Conservation (phyloP, 2,888 invertebrate species). For the Fragum fragum region DNA sequence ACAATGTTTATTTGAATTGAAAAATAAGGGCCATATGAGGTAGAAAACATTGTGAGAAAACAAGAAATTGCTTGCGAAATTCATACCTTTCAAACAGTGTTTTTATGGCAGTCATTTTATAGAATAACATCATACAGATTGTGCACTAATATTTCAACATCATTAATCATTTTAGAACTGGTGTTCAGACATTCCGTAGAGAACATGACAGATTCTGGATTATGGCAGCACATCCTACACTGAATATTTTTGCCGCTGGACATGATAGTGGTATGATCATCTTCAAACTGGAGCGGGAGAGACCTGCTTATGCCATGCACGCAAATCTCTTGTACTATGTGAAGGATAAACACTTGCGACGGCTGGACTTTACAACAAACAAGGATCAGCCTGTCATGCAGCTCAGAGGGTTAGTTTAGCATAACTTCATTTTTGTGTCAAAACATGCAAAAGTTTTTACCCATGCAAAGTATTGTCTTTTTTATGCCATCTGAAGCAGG, state of each 20-base stretch:
- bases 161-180: slow-evolving; percentile 83
- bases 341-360: slow-evolving; percentile 96
- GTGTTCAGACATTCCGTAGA: slow-evolving; percentile 89
- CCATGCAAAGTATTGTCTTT: too few relatives aligned
- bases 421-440: too few relatives aligned
- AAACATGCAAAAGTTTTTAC: too few relatives aligned
- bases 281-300: slow-evolving; percentile 96
- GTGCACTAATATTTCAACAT: too few relatives aligned
- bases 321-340: slow-evolving; percentile 98
- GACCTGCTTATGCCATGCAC: slow-evolving; percentile 98
- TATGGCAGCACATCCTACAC: slow-evolving; percentile 96
- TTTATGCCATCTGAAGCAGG: too few relatives aligned
- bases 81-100: not conserved
- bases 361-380: slow-evolving; percentile 96
- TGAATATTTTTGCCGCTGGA: slow-evolving; percentile 99
- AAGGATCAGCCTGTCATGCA: slow-evolving; percentile 98
- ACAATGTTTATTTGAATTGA: too few relatives aligned
- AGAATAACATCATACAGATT: too few relatives aligned
- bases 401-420: slow-evolving; percentile 90
- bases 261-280: slow-evolving; percentile 99
- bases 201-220: slow-evolving; percentile 99
- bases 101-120: not conserved
- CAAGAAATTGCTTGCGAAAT: too few relatives aligned
- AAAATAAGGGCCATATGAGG: too few relatives aligned
- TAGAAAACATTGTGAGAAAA: too few relatives aligned